Base-by-base conservation (phyloP, 1,140 invertebrate species). In the Papilio machaon region DNA sequence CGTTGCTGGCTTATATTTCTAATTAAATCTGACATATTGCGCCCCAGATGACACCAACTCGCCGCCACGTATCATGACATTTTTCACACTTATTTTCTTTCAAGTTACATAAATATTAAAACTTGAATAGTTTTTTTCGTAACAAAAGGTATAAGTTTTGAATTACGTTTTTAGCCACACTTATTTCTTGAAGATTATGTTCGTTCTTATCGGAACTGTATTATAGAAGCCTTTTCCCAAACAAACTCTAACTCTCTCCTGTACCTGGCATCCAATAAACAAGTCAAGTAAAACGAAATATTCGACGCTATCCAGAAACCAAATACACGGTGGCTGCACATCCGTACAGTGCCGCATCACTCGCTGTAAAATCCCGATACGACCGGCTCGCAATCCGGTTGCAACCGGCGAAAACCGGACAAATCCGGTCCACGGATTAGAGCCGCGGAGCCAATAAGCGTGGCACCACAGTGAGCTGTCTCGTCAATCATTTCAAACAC, bases 281-380 rank as follows among this genome's bases (percentile, higher is more conserved):
- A 67, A 67, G 64, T 67, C 23, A 75, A 52, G 43, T 75, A 75
- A 75, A 75, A 52, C 47, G 73, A 75, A 47, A 75, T 75, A 49
- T 75, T 75, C 43, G 13, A 75, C 73, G 46, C 47, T 49, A 75
- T 75, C 73, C 73, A 75, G 47, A 73, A 46, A 73, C 73, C 17
- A 73, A 88, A 85, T 87, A 81, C 81, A 86, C 86, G 89, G 83
- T 86, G 58, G 79, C 46, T 84, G 85, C 83, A 79, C 82, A 86
- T 90, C 85, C 86, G 81, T 82, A 79, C 84, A 73, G 82, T 81
- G 81, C 58, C 43, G 80, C 88, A 89, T 90, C 88, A 86, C 81
- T 81, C 85, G 84, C 85, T 79, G 84, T 87, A 81, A 86, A 84
- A 85, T 87, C 86, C 84, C 87, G 81, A 82, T 80, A 81, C 80